phyloP scores from a whole-genome alignment of 2,797 vertebrate species.

The Scarus forsteni region DNA sequence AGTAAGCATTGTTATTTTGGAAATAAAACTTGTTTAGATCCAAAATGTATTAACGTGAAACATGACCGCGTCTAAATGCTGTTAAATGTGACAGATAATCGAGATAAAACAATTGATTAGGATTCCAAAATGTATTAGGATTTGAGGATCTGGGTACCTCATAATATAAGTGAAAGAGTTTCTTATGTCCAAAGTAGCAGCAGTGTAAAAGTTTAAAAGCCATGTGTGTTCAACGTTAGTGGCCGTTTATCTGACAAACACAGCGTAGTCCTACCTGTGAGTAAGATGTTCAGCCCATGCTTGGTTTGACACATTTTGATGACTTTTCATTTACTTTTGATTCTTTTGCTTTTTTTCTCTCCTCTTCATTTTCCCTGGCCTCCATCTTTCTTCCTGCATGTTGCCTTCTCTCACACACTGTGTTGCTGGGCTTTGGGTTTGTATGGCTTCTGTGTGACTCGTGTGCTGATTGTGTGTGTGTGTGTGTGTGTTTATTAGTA shows the following conservation, averaged over 20 bases:
- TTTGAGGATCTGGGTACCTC: too few relatives aligned
- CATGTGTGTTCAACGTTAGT: neutral
- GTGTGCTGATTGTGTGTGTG: constrained; percentile 25
- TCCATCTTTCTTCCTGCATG: constrained; percentile 57
- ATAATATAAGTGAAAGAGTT: too few relatives aligned
- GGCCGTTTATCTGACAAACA: neutral
- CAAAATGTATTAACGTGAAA: too few relatives aligned
- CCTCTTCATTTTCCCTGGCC: constrained; percentile 14
- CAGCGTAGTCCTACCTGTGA: neutral
- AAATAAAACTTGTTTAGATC: too few relatives aligned
- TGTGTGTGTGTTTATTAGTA: constrained; percentile 54
- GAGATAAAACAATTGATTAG: too few relatives aligned
- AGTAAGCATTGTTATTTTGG: too few relatives aligned
- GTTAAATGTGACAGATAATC: too few relatives aligned
- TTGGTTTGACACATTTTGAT: constrained; percentile 19
- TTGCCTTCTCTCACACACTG: constrained; percentile 61
- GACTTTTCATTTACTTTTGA: constrained; percentile 20
- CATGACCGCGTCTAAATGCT: too few relatives aligned
- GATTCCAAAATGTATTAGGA: too few relatives aligned
- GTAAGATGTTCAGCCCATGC: neutral
- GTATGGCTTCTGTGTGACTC: constrained; percentile 50
- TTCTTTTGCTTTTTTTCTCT: constrained; percentile 19
- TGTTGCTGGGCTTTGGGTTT: constrained; percentile 48
- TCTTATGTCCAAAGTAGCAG: too few relatives aligned
- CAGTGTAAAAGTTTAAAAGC: too few relatives aligned